These are phyloP conservation scores for Scolopax mira DNA, from an alignment of 2,113 vertebrate species.

Conservation along the genomic window DNA sequence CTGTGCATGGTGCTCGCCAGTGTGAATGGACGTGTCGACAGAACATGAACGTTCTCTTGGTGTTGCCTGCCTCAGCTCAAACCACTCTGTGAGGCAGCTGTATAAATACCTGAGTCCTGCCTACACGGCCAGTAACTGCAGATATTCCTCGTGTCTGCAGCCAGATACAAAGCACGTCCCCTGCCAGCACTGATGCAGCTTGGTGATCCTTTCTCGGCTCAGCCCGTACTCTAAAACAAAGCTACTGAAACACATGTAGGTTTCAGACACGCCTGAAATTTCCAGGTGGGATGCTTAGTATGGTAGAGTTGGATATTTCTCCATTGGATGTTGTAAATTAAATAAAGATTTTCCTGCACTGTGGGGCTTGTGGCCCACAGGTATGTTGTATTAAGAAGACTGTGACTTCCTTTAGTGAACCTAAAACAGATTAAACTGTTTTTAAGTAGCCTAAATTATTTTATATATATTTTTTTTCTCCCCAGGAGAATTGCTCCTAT, in stretches of 20 bases:
- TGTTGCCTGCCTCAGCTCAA: background rate
- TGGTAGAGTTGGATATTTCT: background rate
- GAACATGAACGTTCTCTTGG: rapidly evolving
- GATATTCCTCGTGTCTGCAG: background rate
- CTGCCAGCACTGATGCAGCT: background rate
- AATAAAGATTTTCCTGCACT: background rate
- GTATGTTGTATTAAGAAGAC: background rate
- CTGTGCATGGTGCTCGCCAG: rapidly evolving
- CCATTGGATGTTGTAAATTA: background rate
- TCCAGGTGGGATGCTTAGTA: background rate
- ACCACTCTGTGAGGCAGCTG: background rate
- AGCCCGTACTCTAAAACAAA: background rate
- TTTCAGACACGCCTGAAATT: background rate
- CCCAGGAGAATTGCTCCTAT: background rate
- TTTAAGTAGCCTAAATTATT: conserved; percentile 2
- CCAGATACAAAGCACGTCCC: background rate
- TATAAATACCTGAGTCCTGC: background rate
- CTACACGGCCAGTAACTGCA: background rate
- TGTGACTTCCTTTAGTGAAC: background rate
- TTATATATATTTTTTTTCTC: background rate
- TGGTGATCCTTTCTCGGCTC: background rate
- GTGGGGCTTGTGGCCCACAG: background rate
- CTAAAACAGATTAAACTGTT: background rate
- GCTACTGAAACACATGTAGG: background rate
- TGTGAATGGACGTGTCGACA: background rate